Evolutionary conservation across 2,888 invertebrate species (phyloP).

Genomic region (Idaea straminata): DNA sequence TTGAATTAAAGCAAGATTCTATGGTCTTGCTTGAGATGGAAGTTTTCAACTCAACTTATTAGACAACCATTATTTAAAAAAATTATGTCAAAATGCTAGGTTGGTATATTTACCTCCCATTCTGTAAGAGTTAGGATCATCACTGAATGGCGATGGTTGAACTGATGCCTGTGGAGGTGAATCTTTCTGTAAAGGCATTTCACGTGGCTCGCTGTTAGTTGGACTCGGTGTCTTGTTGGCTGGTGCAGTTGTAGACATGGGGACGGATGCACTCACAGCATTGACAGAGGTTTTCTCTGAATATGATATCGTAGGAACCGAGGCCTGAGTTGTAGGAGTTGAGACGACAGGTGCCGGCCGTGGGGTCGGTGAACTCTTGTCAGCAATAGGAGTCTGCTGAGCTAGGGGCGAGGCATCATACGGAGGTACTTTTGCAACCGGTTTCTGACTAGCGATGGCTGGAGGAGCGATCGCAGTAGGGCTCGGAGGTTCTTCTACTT

Average conservation of each 20-base stretch:
- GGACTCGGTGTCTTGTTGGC: slow-evolving; percentile 36
- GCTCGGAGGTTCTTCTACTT: slow-evolving; percentile 55
- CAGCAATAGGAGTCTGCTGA: slow-evolving; percentile 38
- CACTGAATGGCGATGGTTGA: slow-evolving; percentile 74
- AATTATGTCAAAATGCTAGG: neutral
- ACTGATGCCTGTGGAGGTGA: slow-evolving; percentile 59
- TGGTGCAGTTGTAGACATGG: slow-evolving; percentile 27
- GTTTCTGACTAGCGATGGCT: slow-evolving; percentile 66
- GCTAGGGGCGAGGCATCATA: slow-evolving; percentile 74
- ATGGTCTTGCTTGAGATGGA: too few relatives aligned
- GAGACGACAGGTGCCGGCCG: slow-evolving; percentile 29
- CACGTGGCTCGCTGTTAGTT: slow-evolving; percentile 28
- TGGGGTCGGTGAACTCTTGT: slow-evolving; percentile 49
- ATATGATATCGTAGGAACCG: slow-evolving; percentile 31
- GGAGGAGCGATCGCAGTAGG: slow-evolving; percentile 52
- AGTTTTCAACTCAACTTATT: neutral
- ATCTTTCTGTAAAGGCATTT: slow-evolving; percentile 47
- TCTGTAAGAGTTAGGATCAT: slow-evolving; percentile 84
- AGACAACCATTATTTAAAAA: neutral
- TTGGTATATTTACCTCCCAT: slow-evolving; percentile 83
- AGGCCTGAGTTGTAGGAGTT: slow-evolving; percentile 27
- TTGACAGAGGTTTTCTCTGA: slow-evolving; percentile 58
- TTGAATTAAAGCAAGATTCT: too few relatives aligned
- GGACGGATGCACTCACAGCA: slow-evolving; percentile 45
- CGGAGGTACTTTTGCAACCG: slow-evolving; percentile 82